These are phyloP conservation scores for Patella pellucida DNA, from an alignment of 2,888 invertebrate species.

Conservation along the genomic window DNA sequence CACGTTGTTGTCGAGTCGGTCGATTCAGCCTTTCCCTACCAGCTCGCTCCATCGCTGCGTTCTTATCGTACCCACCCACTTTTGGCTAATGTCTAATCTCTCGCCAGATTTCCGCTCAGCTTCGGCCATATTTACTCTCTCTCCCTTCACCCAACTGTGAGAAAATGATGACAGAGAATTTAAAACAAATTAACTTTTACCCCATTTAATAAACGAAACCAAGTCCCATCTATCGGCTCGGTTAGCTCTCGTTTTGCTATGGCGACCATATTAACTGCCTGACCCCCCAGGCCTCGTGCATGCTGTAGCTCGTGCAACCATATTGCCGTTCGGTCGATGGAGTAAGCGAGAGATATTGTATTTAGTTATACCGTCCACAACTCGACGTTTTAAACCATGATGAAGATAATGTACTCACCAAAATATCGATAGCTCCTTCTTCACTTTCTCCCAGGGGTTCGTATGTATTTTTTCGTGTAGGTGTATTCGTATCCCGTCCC, in stretches of 20 bases:
- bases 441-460: neutral
- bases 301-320: constrained; percentile 3
- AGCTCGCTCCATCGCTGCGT: too few species aligned
- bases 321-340: constrained; percentile 4
- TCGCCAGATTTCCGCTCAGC: too few species aligned
- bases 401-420: constrained; percentile 26
- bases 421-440: neutral
- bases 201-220: neutral
- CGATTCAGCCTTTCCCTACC: too few species aligned
- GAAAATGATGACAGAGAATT: constrained; percentile 1
- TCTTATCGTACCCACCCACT: too few species aligned
- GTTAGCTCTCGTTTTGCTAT: constrained; percentile 6
- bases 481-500: constrained; percentile 44
- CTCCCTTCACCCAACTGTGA: too few species aligned
- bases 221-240: neutral
- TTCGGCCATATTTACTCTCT: too few species aligned
- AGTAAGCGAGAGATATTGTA: too few species aligned
- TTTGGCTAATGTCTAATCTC: too few species aligned
- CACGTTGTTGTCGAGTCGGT: too few species aligned
- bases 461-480: constrained; percentile 26
- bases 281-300: constrained; percentile 12
- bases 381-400: constrained; percentile 17
- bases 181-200: neutral
- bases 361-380: neutral
- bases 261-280: constrained; percentile 11